Base-by-base conservation (phyloP, 2,113 vertebrate species). In the Fregetta grallaria region DNA sequence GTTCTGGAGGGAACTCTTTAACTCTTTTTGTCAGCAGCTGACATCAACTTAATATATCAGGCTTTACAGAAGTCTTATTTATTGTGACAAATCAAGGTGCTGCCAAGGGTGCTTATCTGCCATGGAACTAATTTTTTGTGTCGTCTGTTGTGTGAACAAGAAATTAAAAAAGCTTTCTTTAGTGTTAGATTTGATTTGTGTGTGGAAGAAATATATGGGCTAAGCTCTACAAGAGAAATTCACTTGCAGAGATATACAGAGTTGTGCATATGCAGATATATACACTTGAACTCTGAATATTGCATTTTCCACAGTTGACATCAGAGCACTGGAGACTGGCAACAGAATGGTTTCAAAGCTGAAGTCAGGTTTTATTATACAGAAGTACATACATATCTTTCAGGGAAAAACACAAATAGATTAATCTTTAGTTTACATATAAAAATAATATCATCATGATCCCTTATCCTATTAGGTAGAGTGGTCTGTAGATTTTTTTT, bases 41-140 rank as follows among this genome's bases (percentile, higher is more conserved):
- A 29, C 62, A 61, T 40, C 49, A 44, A 10, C 34, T 32, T 82
- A 82, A 86, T 67, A 15, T 58, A 68, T 84, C 52, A 38, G 55
- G 14, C 38, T 96, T 81, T 61, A 70, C 5, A 22, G 47, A 61
- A 81, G 27, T 73, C 56, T 94, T 95, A 86, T 42, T 86, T 90
- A 78, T 62, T 88, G 36, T 82, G 92, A 78, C 86, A 93, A 96
- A 94, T 76, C 66, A 52, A 86, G 86, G 42, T 66, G 58, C 85
- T 85, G 74, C 52, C 63, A 86, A 84, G 65, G n/a, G 32, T 88
- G 19, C n/a, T 95, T 44, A 63, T 92, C 80, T 93, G 30, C 63
- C 32, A 38, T 26, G 45, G 75, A 93, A 78, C 34, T 93, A 65
- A 86, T 76, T 93, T 78, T 79, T 95, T 53, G 26, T 91, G 71